Conservation (phyloP, 1,140 invertebrate genomes). For the Cotesia chilonis region DNA sequence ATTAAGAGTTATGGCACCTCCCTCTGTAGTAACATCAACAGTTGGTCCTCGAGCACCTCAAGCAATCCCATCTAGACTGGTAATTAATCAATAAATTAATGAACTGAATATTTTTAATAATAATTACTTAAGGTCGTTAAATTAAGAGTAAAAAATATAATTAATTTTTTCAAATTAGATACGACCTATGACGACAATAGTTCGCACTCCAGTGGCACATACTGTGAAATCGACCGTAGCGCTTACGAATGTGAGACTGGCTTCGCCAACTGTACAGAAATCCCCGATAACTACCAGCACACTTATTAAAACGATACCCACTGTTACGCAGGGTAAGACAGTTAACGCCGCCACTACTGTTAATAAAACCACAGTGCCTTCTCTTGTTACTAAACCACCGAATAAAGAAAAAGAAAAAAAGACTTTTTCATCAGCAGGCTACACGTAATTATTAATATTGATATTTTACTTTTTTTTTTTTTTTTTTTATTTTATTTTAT, state of each 20-base stretch:
- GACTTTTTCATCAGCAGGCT: conserved; percentile 67
- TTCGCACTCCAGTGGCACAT: conserved; percentile 54
- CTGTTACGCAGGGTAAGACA: conserved; percentile 55
- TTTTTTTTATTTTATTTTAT: conserved; percentile 20
- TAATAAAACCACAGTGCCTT: conserved; percentile 65
- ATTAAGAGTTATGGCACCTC: conserved; percentile 69
- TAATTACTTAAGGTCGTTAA: no score
- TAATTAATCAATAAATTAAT: conserved; percentile 42
- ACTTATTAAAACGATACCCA: conserved; percentile 52
- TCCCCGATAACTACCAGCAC: conserved; percentile 42
- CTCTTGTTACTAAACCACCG: conserved; percentile 61
- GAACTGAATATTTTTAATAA: conserved; percentile 2
- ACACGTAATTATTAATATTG: conserved; percentile 57
- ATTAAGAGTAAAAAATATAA: background rate
- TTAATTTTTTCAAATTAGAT: conserved; percentile 43
- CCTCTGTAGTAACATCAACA: conserved; percentile 51
- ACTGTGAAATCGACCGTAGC: conserved; percentile 57
- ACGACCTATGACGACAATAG: conserved; percentile 52
- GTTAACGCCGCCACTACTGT: conserved; percentile 56
- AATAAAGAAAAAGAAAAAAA: conserved; percentile 75
- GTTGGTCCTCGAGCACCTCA: conserved; percentile 58
- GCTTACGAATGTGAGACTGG: conserved; percentile 52
- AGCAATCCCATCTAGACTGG: conserved; percentile 63
- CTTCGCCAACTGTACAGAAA: conserved; percentile 56
- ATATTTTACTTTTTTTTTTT: background rate